Percentiles rank a stretch among this genome's conserved stretches.
Evolutionary conservation across 1,140 invertebrate genomes (phyloP).

Genomic region (Tetramorium parvispinum): DNA sequence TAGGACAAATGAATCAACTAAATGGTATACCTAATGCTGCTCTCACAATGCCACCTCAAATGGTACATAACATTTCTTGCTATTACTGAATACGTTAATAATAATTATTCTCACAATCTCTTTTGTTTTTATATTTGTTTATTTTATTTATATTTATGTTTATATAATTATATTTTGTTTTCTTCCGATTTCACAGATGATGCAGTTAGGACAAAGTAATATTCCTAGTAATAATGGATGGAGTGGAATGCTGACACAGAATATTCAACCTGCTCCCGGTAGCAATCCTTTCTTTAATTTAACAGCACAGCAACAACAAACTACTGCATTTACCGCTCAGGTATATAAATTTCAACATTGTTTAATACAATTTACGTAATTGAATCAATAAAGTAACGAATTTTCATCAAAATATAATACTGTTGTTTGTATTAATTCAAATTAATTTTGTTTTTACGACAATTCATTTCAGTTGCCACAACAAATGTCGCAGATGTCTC

Average conservation of each 20-base stretch:
- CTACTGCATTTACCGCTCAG: conserved; percentile 74
- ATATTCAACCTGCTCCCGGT: conserved; percentile 84
- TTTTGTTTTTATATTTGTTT: too few relatives aligned
- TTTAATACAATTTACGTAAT: too few relatives aligned
- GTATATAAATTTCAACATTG: conserved; percentile 64
- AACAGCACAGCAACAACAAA: conserved; percentile 72
- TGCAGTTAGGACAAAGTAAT: conserved; percentile 80
- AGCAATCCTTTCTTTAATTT: conserved; percentile 85
- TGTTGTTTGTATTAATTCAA: background rate
- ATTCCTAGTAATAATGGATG: conserved; percentile 82
- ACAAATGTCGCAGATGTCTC: conserved; percentile 87
- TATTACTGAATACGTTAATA: background rate
- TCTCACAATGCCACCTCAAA: conserved; percentile 80
- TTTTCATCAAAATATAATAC: background rate
- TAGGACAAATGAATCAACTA: conserved; percentile 75
- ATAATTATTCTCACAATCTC: background rate
- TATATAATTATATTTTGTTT: conserved; percentile 25
- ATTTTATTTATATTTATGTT: too few relatives aligned
- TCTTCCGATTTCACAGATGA: conserved; percentile 72
- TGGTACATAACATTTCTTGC: conserved; percentile 68
- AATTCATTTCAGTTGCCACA: conserved; percentile 85
- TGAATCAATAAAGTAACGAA: background rate
- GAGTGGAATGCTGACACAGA: conserved; percentile 82
- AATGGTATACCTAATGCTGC: conserved; percentile 79
- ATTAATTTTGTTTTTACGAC: background rate